A percentile compares a stretch with the other conserved stretches of the same genome.
phyloP scores from a whole-genome alignment of 2,888 invertebrate genomes.

The Mythimna albipuncta region DNA sequence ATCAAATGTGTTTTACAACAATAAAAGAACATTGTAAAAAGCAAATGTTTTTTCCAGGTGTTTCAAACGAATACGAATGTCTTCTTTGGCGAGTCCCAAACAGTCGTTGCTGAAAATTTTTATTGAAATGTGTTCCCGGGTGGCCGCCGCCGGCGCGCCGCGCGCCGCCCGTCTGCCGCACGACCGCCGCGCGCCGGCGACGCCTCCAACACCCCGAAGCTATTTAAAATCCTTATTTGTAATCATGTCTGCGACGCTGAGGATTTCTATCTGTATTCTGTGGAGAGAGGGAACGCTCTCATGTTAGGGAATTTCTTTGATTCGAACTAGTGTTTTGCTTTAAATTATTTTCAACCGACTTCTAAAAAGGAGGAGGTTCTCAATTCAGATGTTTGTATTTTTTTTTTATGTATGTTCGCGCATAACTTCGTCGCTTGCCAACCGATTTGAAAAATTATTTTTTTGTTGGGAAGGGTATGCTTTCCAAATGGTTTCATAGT shows the following conservation, averaged over 20 bases:
- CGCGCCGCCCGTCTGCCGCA: background rate
- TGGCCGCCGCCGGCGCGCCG: background rate
- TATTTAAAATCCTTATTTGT: slow-evolving; percentile 37
- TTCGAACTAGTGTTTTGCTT: background rate
- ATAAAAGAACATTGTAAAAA: background rate
- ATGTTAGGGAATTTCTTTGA: background rate
- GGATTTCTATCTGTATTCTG: background rate
- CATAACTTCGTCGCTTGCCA: too few relatives aligned
- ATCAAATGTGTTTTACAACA: too few relatives aligned
- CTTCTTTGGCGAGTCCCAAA: background rate
- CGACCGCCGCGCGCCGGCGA: too few relatives aligned
- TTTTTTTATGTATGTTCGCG: too few relatives aligned
- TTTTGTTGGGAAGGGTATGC: too few relatives aligned
- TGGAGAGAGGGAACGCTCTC: background rate
- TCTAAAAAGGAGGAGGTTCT: too few relatives aligned
- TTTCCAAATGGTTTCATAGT: too few relatives aligned
- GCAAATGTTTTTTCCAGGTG: background rate
- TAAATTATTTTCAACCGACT: background rate
- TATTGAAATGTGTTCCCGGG: slow-evolving; percentile 17
- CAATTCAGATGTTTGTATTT: too few relatives aligned
- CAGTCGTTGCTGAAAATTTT: background rate
- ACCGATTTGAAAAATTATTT: too few relatives aligned
- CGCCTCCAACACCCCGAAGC: slow-evolving; percentile 2
- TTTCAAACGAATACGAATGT: background rate
- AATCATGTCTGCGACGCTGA: slow-evolving; percentile 19